Evolutionary conservation across 2,888 invertebrate genomes (phyloP), one percentile per base, ranked within the genome.

Genomic region (Hirtodrosophila trivittata): DNA sequence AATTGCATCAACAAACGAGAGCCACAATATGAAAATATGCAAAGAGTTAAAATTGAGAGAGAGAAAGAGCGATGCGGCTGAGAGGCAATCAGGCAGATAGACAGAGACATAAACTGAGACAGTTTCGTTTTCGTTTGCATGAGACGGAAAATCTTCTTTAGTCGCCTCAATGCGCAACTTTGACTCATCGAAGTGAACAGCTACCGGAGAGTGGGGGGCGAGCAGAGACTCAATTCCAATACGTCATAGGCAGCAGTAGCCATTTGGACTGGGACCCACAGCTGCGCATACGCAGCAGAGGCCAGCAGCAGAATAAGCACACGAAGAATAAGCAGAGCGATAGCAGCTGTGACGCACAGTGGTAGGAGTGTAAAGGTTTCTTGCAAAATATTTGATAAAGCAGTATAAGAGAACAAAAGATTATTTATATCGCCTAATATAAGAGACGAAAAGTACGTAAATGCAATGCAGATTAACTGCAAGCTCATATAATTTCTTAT

Each of bases 81-180:
- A 30, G 54, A 55, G 37, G 26, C 43, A 18, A 9, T 9, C 16
- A 26, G 64, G 39, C 55, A 62, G 54, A 58, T 26, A 43, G 42
- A 14, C 13, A 33, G 28, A 32, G n/a, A 16, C 13, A 54, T 13
- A 60, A 58, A 65, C 47, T 67, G 69, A 75, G 73, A 67, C 63
- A 76, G 58, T 81, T 86, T 82, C 71, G 72, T 65, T 83, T 84
- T 86, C 87, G 42, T 69, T 86, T 86, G 69, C 75, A 70, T 81
- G 57, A 57, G 75, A 67, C 69, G 54, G 64, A 65, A 70, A 77
- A 63, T 54, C 71, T 57, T 54, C 60, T 58, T 52, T 58, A 38
- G 54, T n/a, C 25, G 55, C 49, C 55, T 47, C 39, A 55, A 25
- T 16, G 35, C 39, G 50, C 42, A 56, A 45, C 50, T 55, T 82